Percentiles rank a stretch among this genome's conserved stretches.
phyloP scores from a whole-genome alignment of 2,113 vertebrate genomes.

The Hippopotamus amphibius region DNA sequence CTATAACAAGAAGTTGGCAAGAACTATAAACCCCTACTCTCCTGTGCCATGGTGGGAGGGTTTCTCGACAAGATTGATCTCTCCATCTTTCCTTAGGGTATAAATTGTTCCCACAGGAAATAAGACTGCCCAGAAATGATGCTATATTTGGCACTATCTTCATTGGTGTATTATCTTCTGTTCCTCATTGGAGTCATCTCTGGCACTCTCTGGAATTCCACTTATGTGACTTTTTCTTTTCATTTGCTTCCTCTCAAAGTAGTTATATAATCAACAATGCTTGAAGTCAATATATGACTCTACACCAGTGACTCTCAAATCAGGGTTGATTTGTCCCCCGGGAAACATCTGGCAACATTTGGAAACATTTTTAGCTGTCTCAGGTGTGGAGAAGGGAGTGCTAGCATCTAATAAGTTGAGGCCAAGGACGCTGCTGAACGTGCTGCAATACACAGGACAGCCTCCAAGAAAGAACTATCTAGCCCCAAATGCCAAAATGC shows the following conservation, averaged over 20 bases:
- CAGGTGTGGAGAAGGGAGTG: background rate
- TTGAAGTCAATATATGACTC: background rate
- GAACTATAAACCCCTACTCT: background rate
- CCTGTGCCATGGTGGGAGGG: background rate
- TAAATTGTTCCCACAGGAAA: conserved; percentile 59
- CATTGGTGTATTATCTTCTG: background rate
- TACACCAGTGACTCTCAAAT: background rate
- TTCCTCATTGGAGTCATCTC: conserved; percentile 41
- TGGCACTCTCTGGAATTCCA: conserved; percentile 54
- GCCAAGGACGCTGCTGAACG: background rate
- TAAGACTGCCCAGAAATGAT: conserved; percentile 59
- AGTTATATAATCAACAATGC: conserved; percentile 22
- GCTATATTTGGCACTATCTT: conserved; percentile 43
- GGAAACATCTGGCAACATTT: background rate
- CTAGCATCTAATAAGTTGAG: background rate
- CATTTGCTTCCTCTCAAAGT: conserved; percentile 3
- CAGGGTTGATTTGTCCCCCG: background rate
- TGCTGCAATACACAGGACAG: background rate
- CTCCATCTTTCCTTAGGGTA: conserved; percentile 40
- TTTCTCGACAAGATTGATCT: conserved; percentile 13
- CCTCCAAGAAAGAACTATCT: background rate
- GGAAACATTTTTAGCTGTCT: background rate
- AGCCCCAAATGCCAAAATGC: background rate
- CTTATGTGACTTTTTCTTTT: background rate
- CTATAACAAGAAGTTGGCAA: conserved; percentile 20